phyloP scores from a whole-genome alignment of 1,140 invertebrate species.

The Glossosoma conforme region DNA sequence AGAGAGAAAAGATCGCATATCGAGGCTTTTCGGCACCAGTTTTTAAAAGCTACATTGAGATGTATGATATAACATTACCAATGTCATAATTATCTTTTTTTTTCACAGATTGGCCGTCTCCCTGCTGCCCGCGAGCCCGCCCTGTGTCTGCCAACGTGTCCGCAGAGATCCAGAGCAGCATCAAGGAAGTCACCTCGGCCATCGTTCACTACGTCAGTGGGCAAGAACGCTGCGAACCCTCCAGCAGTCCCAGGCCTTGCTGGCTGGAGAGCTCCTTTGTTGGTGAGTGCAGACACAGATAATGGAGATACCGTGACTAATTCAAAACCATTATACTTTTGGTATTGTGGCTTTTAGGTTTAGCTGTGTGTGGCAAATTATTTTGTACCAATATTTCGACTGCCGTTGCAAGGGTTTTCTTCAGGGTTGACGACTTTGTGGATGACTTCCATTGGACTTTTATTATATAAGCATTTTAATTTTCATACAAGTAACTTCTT shows the following conservation, averaged over 20 bases:
- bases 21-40: no score
- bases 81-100: slow-evolving; percentile 11
- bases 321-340: no score
- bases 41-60: no score
- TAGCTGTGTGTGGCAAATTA: no score
- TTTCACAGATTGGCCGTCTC: slow-evolving; percentile 63
- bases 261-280: slow-evolving; percentile 92
- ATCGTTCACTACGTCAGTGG: slow-evolving; percentile 88
- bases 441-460: background rate
- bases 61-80: slow-evolving; percentile 4
- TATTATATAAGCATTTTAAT: background rate
- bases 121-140: slow-evolving; percentile 49
- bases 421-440: no score
- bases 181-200: slow-evolving; percentile 89
- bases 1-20: no score
- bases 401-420: no score
- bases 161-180: slow-evolving; percentile 80
- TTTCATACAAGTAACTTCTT: background rate
- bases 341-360: no score
- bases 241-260: slow-evolving; percentile 59
- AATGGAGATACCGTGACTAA: no score
- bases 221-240: slow-evolving; percentile 52
- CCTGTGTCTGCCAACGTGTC: slow-evolving; percentile 49
- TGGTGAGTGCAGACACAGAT: slow-evolving; percentile 39
- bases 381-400: no score